Evolutionary conservation across 2,113 vertebrate species (phyloP), one percentile per base, ranked within the genome.

Genomic region (Collichthys lucidus): DNA sequence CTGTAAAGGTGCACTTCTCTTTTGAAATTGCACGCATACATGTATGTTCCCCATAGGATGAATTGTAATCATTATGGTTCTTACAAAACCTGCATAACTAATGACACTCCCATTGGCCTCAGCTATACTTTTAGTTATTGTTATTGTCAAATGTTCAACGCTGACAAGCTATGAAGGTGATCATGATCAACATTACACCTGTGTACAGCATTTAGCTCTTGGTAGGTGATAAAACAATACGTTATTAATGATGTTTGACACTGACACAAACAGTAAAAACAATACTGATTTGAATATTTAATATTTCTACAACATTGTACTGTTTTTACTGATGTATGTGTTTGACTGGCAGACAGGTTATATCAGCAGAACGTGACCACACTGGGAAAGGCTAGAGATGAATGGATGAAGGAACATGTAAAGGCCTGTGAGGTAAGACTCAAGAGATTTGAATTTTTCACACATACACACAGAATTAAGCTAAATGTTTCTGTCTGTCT

Each of bases 371-470:
- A 86, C 0, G 47, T 99, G 65, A 88, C 52, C 5, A 44, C 61
- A 0, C 75, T 99, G 82, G 96, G 94, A 42, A 97, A 95, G 81
- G 57, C 96, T 29, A 91, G 94, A n/a, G 96, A 97, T 15, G 97
- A 98, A 4, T 98, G 98, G 98, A 91, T 96, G 86, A 97, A 92
- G 0, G 97, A 99, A 20, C 96, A 99, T 56, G 52, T 96, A 75
- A 96, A 94, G 69, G 93, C 96, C 52, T 99, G 98, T 0, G 96
- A 98, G 96, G 98, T 99, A 93, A 91, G 75, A 24, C 4, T 44
- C 16, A 2, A 46, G 2, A 26, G 9, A 12, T 2, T 61, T 42
- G 22, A 57, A 19, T 22, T 10, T 0, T 12, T 17, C 26, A 10
- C 24, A 24, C 44, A 12, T 56, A 40, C 8, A 40, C 1, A 19